Evolutionary conservation across 2,113 vertebrate genomes (phyloP).

Genomic region (Callaeas wilsoni): DNA sequence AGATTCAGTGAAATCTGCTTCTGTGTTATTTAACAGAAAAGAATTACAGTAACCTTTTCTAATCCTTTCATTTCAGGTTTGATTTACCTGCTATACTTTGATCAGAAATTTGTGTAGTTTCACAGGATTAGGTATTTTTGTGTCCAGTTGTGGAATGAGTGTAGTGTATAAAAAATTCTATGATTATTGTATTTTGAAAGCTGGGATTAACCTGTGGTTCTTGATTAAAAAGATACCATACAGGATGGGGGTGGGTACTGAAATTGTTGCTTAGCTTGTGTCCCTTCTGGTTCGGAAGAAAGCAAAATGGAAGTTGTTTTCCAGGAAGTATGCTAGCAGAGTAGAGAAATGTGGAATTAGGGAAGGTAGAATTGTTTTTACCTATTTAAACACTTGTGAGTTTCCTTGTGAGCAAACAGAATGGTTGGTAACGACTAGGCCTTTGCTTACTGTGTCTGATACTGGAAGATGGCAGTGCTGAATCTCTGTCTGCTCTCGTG

Average conservation of each 20-base stretch:
- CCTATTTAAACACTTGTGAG: background rate
- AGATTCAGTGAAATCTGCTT: slow-evolving; percentile 89
- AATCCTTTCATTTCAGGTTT: slow-evolving; percentile 87
- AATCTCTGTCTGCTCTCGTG: background rate
- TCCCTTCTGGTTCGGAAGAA: background rate
- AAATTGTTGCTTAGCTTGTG: slow-evolving; percentile 6
- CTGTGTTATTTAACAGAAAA: slow-evolving; percentile 82
- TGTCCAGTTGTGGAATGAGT: slow-evolving; percentile 81
- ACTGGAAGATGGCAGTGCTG: background rate
- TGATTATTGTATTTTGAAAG: slow-evolving; percentile 75
- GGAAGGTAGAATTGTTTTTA: background rate
- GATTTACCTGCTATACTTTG: slow-evolving; percentile 84
- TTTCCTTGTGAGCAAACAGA: background rate
- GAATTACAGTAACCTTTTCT: slow-evolving; percentile 73
- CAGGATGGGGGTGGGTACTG: background rate
- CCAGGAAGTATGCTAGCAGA: background rate
- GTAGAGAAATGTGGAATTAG: background rate
- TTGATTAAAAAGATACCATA: slow-evolving; percentile 73
- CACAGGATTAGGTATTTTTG: slow-evolving; percentile 83
- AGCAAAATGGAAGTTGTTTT: background rate
- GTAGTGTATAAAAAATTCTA: slow-evolving; percentile 62
- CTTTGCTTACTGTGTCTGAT: background rate
- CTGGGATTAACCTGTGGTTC: slow-evolving; percentile 83
- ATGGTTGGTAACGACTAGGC: background rate
- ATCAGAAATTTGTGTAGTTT: slow-evolving; percentile 79